phyloP scores from a whole-genome alignment of 2,888 invertebrate genomes.

The Lymantria monacha region DNA sequence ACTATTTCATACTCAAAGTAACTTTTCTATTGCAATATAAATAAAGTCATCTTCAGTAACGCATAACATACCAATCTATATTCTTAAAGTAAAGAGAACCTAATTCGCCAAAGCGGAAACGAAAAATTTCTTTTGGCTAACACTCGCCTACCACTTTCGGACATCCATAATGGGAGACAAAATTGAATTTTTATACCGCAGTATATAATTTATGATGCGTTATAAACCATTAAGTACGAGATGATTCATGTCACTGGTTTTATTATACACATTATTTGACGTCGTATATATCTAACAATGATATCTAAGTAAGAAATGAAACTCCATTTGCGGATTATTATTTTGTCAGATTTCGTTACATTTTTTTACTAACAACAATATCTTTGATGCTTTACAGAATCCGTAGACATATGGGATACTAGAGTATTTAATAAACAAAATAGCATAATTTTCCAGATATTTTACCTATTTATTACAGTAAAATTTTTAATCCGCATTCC shows the following conservation, averaged over 20 bases:
- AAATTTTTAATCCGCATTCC: too few relatives aligned
- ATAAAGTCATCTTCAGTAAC: too few relatives aligned
- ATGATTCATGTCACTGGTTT: slow-evolving; percentile 47
- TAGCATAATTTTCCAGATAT: too few relatives aligned
- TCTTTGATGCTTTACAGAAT: too few relatives aligned
- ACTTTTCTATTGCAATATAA: too few relatives aligned
- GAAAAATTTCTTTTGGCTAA: slow-evolving; percentile 22
- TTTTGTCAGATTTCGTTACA: too few relatives aligned
- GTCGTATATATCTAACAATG: neutral
- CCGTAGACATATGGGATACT: too few relatives aligned
- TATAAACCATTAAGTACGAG: slow-evolving; percentile 44
- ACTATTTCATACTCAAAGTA: neutral
- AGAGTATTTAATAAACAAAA: too few relatives aligned
- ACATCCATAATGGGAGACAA: slow-evolving; percentile 24
- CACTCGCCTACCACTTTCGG: slow-evolving; percentile 15
- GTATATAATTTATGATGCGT: slow-evolving; percentile 26
- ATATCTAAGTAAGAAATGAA: neutral
- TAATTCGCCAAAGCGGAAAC: slow-evolving; percentile 21
- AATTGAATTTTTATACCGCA: slow-evolving; percentile 33
- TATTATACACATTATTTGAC: slow-evolving; percentile 48
- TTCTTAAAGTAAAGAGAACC: neutral
- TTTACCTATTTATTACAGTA: too few relatives aligned
- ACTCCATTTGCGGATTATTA: too few relatives aligned
- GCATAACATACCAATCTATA: neutral
- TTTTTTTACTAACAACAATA: too few relatives aligned